Evolutionary conservation across 2,888 invertebrate genomes (phyloP).

Genomic region (Metacarcinus magister): DNA sequence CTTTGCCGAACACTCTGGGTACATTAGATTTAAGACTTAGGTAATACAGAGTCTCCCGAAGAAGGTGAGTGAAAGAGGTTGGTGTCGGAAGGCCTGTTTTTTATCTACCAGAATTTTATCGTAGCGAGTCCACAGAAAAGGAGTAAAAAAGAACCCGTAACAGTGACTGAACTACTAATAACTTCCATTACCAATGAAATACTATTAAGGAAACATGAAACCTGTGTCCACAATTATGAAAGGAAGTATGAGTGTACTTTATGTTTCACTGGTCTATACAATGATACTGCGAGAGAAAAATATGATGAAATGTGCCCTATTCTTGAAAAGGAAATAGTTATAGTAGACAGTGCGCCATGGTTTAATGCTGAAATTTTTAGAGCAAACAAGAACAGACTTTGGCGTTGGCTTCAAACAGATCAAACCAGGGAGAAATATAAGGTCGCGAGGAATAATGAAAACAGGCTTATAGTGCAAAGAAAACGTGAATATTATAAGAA

Average conservation of each 20-base stretch:
- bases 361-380: neutral
- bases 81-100: too few relatives aligned
- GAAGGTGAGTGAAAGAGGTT: too few relatives aligned
- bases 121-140: too few relatives aligned
- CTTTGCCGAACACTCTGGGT: too few relatives aligned
- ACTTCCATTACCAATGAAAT: constrained; percentile 8
- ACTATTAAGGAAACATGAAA: constrained; percentile 10
- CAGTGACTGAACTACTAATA: neutral
- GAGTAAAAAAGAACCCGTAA: too few relatives aligned
- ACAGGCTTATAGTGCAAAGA: neutral
- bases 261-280: neutral
- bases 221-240: neutral
- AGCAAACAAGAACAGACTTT: neutral
- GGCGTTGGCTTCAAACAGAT: neutral
- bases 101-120: too few relatives aligned
- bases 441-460: neutral
- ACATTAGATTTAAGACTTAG: too few relatives aligned
- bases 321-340: neutral
- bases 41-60: too few relatives aligned
- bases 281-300: neutral
- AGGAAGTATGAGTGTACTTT: neutral
- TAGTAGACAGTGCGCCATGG: neutral
- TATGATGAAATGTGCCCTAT: constrained; percentile 19
- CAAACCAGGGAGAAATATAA: neutral
- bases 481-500: neutral